Conservation (phyloP, 2,797 vertebrate genomes). For the Zenarchopterus dispar region DNA sequence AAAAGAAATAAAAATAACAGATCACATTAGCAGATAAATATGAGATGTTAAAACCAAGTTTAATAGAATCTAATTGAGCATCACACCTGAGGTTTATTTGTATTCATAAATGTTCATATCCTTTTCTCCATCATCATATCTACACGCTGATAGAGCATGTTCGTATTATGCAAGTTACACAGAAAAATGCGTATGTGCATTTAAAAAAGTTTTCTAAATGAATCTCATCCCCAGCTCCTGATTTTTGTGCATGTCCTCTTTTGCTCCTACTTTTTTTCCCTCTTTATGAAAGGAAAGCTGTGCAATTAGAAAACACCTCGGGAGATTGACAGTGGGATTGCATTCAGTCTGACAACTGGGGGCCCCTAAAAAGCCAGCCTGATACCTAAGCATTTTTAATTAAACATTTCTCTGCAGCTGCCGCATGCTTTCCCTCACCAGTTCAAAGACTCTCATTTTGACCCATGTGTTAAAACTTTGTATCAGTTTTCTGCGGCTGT, state of each 20-base stretch:
- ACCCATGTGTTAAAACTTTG: conserved; percentile 87
- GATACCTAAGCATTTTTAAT: conserved; percentile 85
- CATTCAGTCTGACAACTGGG: conserved; percentile 80
- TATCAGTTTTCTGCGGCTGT: conserved; percentile 82
- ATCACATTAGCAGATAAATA: too few relatives aligned
- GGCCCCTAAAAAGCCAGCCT: conserved; percentile 68
- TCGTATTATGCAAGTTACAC: too few relatives aligned
- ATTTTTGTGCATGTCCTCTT: conserved; percentile 34
- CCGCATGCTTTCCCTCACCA: conserved; percentile 58
- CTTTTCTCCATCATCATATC: too few relatives aligned
- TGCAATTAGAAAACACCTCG: conserved; percentile 70
- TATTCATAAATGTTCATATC: too few relatives aligned
- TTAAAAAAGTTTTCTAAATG: conserved; percentile 36
- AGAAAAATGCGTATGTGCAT: neutral
- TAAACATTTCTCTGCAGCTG: conserved; percentile 77
- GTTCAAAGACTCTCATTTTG: conserved; percentile 81
- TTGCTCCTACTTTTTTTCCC: conserved; percentile 41
- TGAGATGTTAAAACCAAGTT: too few relatives aligned
- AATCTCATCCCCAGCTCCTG: conserved; percentile 51
- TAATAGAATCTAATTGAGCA: too few relatives aligned
- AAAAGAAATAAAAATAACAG: too few relatives aligned
- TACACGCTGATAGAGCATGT: too few relatives aligned
- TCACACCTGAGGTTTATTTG: too few relatives aligned
- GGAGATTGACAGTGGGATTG: conserved; percentile 78
- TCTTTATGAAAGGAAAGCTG: conserved; percentile 70